Evolutionary conservation across 2,113 vertebrate species (phyloP).

Genomic region (Protobothrops flavoviridis): DNA sequence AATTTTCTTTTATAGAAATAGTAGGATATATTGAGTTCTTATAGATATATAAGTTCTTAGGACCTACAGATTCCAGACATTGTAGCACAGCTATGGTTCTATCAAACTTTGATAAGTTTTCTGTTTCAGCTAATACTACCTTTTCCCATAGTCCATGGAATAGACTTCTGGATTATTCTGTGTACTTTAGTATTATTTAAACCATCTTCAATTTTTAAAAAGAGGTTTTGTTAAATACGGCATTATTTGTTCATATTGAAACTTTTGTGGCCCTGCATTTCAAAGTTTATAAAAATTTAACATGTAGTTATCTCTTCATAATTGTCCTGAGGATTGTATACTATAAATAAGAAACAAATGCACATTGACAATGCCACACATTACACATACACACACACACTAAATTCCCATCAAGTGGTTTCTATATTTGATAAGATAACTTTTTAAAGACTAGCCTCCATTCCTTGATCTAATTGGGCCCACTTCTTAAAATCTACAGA

Average conservation of each 20-base stretch:
- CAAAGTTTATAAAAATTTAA: neutral
- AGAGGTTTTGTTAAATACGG: neutral
- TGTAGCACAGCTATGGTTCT: neutral
- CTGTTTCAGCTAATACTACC: neutral
- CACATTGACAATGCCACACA: neutral
- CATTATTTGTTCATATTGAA: neutral
- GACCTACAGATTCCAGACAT: neutral
- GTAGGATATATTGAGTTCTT: neutral
- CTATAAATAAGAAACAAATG: neutral
- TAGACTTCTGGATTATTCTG: neutral
- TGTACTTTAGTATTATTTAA: too few relatives aligned
- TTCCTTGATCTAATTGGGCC: neutral
- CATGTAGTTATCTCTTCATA: neutral
- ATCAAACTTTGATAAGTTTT: neutral
- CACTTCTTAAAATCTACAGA: neutral
- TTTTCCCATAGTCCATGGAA: neutral
- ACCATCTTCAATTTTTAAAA: too few relatives aligned
- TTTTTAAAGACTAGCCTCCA: neutral
- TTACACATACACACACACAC: neutral
- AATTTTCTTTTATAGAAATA: neutral
- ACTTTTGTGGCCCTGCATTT: neutral
- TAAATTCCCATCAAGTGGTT: neutral
- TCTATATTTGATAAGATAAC: neutral
- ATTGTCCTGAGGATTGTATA: neutral
- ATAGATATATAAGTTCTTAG: neutral